Evolutionary conservation across 2,797 vertebrate species (phyloP).

Genomic region (Ispidina lecontei): DNA sequence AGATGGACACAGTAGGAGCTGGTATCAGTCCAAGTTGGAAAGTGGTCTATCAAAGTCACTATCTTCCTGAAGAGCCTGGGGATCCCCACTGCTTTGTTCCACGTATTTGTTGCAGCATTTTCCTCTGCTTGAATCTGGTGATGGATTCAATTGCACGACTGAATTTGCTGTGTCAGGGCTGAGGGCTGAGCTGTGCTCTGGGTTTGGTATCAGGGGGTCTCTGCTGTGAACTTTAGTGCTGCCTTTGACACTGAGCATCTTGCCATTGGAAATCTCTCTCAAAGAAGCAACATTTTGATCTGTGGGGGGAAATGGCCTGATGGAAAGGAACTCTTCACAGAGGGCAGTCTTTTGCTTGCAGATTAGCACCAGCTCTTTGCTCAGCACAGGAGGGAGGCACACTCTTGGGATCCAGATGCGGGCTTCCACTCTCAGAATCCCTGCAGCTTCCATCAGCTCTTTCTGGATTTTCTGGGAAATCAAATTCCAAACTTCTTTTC

Average conservation of each 20-base stretch:
- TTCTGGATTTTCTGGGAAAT: conserved; percentile 80
- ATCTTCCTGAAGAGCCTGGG: conserved; percentile 53
- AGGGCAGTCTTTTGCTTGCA: background rate
- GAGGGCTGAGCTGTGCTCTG: background rate
- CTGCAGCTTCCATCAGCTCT: conserved; percentile 76
- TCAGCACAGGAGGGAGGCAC: background rate
- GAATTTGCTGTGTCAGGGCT: background rate
- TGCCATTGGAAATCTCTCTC: background rate
- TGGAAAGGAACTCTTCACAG: conserved; percentile 11
- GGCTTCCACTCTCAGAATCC: conserved; percentile 64
- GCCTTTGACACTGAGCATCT: background rate
- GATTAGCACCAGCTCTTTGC: background rate
- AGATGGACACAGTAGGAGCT: background rate
- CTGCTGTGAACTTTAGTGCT: background rate
- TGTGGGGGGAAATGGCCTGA: conserved; percentile 8
- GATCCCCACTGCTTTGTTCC: background rate
- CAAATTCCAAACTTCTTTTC: conserved; percentile 21
- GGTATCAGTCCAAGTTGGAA: conserved; percentile 20
- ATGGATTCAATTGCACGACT: background rate
- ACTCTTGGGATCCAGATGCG: background rate
- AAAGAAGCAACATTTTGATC: conserved; percentile 19
- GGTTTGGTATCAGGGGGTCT: background rate
- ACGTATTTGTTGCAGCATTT: conserved; percentile 37
- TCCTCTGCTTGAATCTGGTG: background rate
- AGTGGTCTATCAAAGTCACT: conserved; percentile 71